Percentiles rank a stretch among this genome's conserved stretches.
Evolutionary conservation across 2,888 invertebrate species (phyloP).

Genomic region (Lepidochitona cinerea): DNA sequence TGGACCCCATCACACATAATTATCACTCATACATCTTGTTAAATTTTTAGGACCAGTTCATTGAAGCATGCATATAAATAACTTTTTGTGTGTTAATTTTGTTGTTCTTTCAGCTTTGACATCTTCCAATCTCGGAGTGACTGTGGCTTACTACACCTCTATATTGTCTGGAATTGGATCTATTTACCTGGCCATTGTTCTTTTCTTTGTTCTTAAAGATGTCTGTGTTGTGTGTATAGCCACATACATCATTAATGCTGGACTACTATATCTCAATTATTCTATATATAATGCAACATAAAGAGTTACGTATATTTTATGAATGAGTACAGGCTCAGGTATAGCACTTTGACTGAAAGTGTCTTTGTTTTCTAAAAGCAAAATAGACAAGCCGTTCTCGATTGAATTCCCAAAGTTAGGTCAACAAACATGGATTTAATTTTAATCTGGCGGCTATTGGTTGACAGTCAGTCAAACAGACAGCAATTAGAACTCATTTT

Average conservation of each 20-base stretch:
- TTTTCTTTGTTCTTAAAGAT: constrained; percentile 83
- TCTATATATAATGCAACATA: not conserved
- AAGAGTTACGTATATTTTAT: not conserved
- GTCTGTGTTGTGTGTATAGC: constrained; percentile 87
- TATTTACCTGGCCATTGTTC: constrained; percentile 83
- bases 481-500: too few species aligned
- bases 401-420: too few species aligned
- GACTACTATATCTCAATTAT: constrained; percentile 34
- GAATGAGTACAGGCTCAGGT: not conserved
- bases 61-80: too few species aligned
- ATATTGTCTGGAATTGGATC: constrained; percentile 78
- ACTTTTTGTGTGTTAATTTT: too few species aligned
- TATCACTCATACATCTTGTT: too few species aligned
- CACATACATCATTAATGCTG: constrained; percentile 74
- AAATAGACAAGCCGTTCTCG: too few species aligned
- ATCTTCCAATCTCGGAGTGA: not conserved
- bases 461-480: too few species aligned
- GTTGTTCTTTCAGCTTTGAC: constrained; percentile 5
- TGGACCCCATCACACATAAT: too few species aligned
- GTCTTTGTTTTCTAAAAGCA: not conserved
- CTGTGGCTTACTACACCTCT: constrained; percentile 67
- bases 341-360: not conserved
- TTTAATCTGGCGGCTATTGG: too few species aligned
- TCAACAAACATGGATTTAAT: too few species aligned
- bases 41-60: too few species aligned